Evolutionary conservation across 1,140 invertebrate species (phyloP), one percentile per base, ranked within the genome.

Genomic region (Panonychus citri): DNA sequence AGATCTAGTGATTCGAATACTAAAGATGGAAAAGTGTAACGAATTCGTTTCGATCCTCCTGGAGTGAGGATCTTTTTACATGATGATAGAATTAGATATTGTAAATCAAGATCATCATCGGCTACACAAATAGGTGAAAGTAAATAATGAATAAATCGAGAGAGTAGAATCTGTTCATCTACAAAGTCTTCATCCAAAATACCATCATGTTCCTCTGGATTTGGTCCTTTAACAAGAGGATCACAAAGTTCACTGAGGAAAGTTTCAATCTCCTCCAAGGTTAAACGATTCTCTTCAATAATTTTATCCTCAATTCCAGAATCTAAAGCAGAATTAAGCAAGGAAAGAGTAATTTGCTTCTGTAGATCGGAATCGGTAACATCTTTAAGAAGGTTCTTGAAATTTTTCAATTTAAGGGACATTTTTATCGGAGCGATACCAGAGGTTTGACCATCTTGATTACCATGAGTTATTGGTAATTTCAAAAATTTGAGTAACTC

Each of bases 141-240:
- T 13, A 97, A 77, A 58, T 93, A 79, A 71, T 96, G 87, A 60
- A 97, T 82, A 55, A 97, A 77, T 65, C 80, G 76, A 58, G 81
- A 90, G 55, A 98, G 75, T 3, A 95, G 71, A 26, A 83, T 82
- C 67, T 98, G 94, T 65, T 98, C 93, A 68, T 98, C 94, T 30
- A 83, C 81, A 71, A 98, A 93, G 69, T 98, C 93, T 71, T 98
- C 93, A 1, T 81, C 76, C 71, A 94, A 87, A 67, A 95, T 90
- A 3, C 51, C 56, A 21, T 55, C 54, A 10, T 19, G 13, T 3
- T 49, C 24, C 19, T 49, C 40, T 1, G 21, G 15, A 27, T 39
- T 34, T n/a, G n/a, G 28, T 15, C 52, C 53, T 26, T 55, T 55
- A n/a, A 55, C 37, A 5, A 60, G 48, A 24, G 59, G 59, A 8